Conservation (phyloP, 1,140 invertebrate genomes). For the Cyrtorhinus lividipennis region DNA sequence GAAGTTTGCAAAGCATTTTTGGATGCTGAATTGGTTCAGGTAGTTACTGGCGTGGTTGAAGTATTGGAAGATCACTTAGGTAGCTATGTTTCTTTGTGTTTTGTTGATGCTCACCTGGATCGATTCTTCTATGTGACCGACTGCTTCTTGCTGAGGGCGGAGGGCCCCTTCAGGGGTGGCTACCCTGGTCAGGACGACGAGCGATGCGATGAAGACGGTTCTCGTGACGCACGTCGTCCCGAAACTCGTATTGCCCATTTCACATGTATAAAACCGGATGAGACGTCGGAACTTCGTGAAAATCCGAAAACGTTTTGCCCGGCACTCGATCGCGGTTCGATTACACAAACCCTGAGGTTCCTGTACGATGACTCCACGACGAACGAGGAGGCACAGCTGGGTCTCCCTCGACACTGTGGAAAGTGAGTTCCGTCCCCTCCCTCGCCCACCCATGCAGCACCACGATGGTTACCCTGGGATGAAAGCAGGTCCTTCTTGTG, state of each 20-base stretch:
- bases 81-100: background rate
- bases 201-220: background rate
- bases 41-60: no score
- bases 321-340: no score
- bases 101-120: slow-evolving; percentile 7
- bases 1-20: no score
- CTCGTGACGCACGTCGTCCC: no score
- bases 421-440: background rate
- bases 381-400: no score
- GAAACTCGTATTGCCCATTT: background rate
- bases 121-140: slow-evolving; percentile 10
- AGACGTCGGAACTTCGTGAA: background rate
- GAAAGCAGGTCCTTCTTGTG: background rate
- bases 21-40: no score
- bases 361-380: no score
- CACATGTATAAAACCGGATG: background rate
- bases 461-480: background rate
- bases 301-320: background rate
- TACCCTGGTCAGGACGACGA: background rate
- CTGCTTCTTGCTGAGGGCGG: slow-evolving; percentile 7
- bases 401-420: no score
- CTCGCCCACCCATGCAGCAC: background rate
- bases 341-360: no score
- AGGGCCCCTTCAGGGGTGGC: background rate
- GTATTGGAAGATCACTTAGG: no score